phyloP scores from a whole-genome alignment of 2,888 invertebrate species.

The Onthophagus sagittarius region DNA sequence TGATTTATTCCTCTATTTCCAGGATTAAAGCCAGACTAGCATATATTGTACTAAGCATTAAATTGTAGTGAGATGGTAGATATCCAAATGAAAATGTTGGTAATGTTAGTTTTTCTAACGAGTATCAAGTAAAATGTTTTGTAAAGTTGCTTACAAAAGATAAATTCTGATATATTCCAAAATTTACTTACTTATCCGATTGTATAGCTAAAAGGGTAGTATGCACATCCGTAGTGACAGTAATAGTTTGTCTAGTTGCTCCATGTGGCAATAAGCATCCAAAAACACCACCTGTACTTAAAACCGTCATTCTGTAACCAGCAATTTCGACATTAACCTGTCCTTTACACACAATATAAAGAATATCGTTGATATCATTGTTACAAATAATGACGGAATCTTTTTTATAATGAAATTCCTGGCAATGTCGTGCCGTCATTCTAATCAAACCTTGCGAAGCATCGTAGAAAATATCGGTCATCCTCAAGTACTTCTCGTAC shows the following conservation, averaged over 20 bases:
- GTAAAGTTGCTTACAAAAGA: too few relatives aligned
- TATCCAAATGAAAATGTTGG: too few relatives aligned
- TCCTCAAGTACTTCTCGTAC: conserved; percentile 9
- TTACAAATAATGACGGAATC: conserved; percentile 29
- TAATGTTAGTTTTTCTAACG: too few relatives aligned
- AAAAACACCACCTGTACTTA: conserved; percentile 28
- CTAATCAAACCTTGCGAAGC: conserved; percentile 10
- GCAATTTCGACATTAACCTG: conserved; percentile 23
- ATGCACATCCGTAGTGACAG: conserved; percentile 25
- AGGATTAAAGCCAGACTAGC: too few relatives aligned
- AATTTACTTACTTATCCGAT: background rate
- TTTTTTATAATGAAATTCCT: conserved; percentile 26
- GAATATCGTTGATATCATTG: conserved; percentile 28
- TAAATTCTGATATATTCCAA: background rate
- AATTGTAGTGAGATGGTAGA: too few relatives aligned
- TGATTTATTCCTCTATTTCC: too few relatives aligned
- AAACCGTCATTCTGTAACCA: conserved; percentile 8
- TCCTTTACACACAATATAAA: conserved; percentile 28
- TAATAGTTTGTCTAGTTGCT: conserved; percentile 28
- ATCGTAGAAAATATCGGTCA: conserved; percentile 18
- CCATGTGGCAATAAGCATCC: conserved; percentile 28
- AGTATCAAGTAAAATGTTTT: too few relatives aligned
- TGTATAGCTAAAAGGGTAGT: conserved; percentile 24
- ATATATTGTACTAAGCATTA: too few relatives aligned
- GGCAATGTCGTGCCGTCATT: conserved; percentile 12